These are phyloP conservation scores for Bergia sp. DNA, from an alignment of 92 coral and sea anemone genomes.

Conservation along the genomic window DNA sequence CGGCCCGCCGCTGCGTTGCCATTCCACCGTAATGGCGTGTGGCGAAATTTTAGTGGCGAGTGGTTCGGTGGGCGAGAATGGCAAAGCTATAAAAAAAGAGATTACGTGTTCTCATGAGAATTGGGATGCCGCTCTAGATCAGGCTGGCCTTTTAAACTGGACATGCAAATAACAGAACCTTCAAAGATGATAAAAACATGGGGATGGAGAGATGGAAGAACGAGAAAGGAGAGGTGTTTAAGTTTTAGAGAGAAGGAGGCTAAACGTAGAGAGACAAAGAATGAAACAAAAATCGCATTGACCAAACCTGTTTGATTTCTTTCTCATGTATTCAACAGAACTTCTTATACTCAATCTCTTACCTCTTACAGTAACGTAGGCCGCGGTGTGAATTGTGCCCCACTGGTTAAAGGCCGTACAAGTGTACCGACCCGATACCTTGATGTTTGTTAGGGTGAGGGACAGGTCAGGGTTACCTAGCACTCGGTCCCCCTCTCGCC, in stretches of 20 bases:
- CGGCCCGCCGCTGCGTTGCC: conserved; percentile 77
- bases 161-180: not conserved
- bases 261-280: not conserved
- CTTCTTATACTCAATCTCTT: conserved; percentile 12
- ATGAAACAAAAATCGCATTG: not conserved
- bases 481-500: conserved; percentile 53
- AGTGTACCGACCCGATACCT: conserved; percentile 74
- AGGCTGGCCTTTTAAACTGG: not conserved
- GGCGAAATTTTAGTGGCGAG: conserved; percentile 60
- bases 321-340: not conserved
- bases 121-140: not conserved
- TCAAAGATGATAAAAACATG: not conserved
- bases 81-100: conserved; percentile 57
- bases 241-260: not conserved
- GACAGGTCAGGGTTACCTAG: conserved; percentile 46
- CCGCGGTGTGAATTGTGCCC: conserved; percentile 66
- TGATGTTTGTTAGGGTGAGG: conserved; percentile 62
- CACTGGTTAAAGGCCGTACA: conserved; percentile 69
- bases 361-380: conserved; percentile 86
- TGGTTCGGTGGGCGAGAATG: conserved; percentile 82
- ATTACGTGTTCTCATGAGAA: not conserved
- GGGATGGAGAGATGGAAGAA: not conserved
- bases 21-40: conserved; percentile 69
- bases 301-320: too few species aligned
- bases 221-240: not conserved